Conservation (phyloP, 2,888 invertebrate genomes). For the Frankliniella intonsa region DNA sequence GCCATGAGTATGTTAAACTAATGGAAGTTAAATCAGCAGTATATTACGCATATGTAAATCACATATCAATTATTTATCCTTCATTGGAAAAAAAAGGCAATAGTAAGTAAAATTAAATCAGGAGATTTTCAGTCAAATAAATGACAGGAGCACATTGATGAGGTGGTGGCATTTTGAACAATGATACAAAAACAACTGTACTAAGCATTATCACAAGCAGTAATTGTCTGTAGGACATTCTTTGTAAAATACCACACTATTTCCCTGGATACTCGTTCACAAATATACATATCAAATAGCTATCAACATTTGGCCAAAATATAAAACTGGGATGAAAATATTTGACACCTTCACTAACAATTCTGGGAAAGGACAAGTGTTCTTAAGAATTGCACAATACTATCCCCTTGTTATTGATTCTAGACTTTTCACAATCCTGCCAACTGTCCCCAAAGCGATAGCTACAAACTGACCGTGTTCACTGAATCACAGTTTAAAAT, state of each 20-base stretch:
- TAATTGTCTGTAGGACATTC: not conserved
- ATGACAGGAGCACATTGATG: not conserved
- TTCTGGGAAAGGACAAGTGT: not conserved
- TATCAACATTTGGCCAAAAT: slow-evolving; percentile 13
- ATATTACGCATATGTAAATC: slow-evolving; percentile 13
- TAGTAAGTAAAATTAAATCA: slow-evolving; percentile 8
- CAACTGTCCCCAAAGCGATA: not conserved
- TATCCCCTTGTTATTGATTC: not conserved
- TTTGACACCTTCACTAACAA: not conserved
- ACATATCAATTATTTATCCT: slow-evolving; percentile 17
- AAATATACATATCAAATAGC: not conserved
- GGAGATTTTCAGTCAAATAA: slow-evolving; percentile 3
- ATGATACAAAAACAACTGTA: not conserved
- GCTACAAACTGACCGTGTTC: not conserved
- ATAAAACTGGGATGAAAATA: slow-evolving; percentile 23
- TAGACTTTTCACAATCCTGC: not conserved
- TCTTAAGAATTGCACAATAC: not conserved
- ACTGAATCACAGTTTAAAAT: slow-evolving; percentile 6
- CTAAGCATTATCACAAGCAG: not conserved
- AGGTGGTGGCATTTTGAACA: not conserved
- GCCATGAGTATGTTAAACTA: slow-evolving; percentile 1
- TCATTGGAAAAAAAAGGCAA: not conserved
- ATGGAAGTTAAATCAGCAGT: slow-evolving; percentile 25
- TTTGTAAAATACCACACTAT: not conserved
- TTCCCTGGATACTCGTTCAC: not conserved